Evolutionary conservation across 2,888 invertebrate genomes (phyloP).

Genomic region (Phaonia tiefii): DNA sequence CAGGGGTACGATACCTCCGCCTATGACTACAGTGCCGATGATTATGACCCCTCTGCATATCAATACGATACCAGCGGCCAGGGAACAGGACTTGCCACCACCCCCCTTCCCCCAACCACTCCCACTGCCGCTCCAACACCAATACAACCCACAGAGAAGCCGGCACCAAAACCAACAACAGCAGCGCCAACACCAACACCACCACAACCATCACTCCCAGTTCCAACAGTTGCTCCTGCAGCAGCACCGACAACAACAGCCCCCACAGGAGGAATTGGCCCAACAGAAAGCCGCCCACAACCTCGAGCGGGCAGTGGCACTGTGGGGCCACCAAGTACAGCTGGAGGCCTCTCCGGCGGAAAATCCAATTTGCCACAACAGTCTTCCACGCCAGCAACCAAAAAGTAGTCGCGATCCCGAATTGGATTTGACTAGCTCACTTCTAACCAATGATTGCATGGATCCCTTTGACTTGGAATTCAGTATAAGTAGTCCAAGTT

Average conservation of each 20-base stretch:
- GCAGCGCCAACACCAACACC: slow-evolving; percentile 51
- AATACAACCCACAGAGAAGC: slow-evolving; percentile 49
- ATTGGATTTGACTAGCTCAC: slow-evolving; percentile 49
- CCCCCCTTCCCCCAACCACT: slow-evolving; percentile 48
- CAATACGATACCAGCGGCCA: slow-evolving; percentile 73
- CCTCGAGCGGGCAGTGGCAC: slow-evolving; percentile 78
- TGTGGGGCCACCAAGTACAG: slow-evolving; percentile 78
- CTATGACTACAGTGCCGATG: slow-evolving; percentile 72
- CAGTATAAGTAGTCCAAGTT: slow-evolving; percentile 80
- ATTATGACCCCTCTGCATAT: slow-evolving; percentile 73
- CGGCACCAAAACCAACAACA: slow-evolving; percentile 62
- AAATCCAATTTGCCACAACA: slow-evolving; percentile 79
- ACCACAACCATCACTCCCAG: slow-evolving; percentile 52
- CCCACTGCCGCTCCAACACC: slow-evolving; percentile 29
- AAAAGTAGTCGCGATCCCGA: slow-evolving; percentile 74
- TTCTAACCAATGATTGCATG: slow-evolving; percentile 49
- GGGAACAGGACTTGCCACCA: slow-evolving; percentile 33
- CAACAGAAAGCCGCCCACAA: slow-evolving; percentile 77
- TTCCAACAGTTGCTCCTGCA: slow-evolving; percentile 66
- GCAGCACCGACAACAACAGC: slow-evolving; percentile 63
- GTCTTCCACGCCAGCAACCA: slow-evolving; percentile 79
- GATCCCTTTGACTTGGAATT: slow-evolving; percentile 77
- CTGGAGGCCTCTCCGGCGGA: slow-evolving; percentile 72
- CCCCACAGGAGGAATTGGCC: slow-evolving; percentile 65
- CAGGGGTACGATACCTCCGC: slow-evolving; percentile 68